Evolutionary conservation across 2,797 vertebrate genomes (phyloP).

Genomic region (Craterocephalus amniculus): DNA sequence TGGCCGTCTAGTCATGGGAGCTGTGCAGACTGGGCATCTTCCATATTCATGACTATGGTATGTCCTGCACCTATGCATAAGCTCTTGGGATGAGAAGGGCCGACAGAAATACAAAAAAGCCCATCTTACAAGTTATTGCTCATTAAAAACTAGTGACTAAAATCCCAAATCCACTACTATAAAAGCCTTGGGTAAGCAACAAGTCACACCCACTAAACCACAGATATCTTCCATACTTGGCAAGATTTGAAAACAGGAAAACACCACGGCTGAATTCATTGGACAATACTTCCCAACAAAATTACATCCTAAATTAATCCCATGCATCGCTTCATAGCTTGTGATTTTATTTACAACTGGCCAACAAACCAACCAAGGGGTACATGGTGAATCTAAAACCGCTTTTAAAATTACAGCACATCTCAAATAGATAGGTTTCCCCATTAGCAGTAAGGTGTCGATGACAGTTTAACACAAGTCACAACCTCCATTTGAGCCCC

Average conservation of each 20-base stretch:
- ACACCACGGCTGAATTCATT: neutral
- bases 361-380: neutral
- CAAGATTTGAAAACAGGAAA: neutral
- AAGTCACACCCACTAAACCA: neutral
- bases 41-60: constrained; percentile 24
- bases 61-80: neutral
- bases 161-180: neutral
- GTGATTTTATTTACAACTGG: neutral
- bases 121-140: neutral
- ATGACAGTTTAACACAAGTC: neutral
- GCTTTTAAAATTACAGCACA: neutral
- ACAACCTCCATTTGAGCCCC: neutral
- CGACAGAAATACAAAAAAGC: neutral
- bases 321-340: neutral
- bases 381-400: neutral
- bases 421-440: neutral
- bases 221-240: neutral
- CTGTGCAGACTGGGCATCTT: neutral
- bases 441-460: neutral
- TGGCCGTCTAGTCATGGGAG: neutral
- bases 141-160: neutral
- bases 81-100: neutral
- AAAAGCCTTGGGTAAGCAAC: neutral
- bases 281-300: neutral
- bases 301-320: neutral